phyloP scores from a whole-genome alignment of 2,113 vertebrate species.

The Mellivora capensis region DNA sequence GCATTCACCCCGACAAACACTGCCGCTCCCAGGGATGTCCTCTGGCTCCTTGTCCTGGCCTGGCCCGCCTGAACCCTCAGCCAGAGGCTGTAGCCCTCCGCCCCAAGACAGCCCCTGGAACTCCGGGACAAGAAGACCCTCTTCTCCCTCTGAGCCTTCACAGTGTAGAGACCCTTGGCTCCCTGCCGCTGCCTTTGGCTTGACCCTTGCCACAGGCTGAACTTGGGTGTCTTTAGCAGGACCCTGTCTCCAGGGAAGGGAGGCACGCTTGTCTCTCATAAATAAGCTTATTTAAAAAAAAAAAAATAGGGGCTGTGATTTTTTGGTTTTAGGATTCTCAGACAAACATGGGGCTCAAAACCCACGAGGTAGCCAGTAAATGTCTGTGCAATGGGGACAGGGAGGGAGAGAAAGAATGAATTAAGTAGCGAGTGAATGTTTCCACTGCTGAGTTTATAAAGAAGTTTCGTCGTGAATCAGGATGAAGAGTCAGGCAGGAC shows the following conservation, averaged over 20 bases:
- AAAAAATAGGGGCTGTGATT: not conserved
- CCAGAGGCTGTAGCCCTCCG: not conserved
- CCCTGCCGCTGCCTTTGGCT: accelerated
- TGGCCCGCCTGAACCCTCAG: not conserved
- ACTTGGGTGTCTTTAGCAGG: accelerated
- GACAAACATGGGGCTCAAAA: accelerated
- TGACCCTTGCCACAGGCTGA: not conserved
- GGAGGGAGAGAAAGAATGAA: not conserved
- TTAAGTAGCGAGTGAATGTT: accelerated
- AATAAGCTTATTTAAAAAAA: not conserved
- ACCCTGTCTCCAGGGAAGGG: accelerated
- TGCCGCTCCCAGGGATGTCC: accelerated
- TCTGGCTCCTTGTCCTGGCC: not conserved
- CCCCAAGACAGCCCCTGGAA: not conserved
- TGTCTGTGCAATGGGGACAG: accelerated
- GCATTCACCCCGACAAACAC: not conserved
- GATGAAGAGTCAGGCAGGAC: accelerated
- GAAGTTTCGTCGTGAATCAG: accelerated
- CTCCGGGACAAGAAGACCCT: not conserved
- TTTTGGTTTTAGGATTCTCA: not conserved
- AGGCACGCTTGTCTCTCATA: not conserved
- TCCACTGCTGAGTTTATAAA: accelerated
- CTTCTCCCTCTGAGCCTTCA: accelerated
- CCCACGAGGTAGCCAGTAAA: not conserved
- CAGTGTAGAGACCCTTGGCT: accelerated